Evolutionary conservation across 2,888 invertebrate species (phyloP), one percentile per base, ranked within the genome.

Genomic region (Ceriagrion tenellum): DNA sequence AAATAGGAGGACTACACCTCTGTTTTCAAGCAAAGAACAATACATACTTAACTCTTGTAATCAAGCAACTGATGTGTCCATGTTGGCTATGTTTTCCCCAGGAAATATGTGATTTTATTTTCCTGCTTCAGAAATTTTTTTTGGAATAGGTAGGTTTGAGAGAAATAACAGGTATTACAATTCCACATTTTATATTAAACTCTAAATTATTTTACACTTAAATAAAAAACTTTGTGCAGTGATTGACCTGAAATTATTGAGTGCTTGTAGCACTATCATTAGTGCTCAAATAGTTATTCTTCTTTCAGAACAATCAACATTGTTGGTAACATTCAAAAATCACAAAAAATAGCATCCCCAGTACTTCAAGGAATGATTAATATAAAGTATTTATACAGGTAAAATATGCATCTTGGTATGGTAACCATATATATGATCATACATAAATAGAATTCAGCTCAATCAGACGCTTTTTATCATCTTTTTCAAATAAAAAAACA

Each of bases 171-270:
- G 35, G 30, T 30, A 81, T 13, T 55, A 47, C 63, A 26, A 55
- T 93, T 93, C 26, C 26, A 91, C 47, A n/a, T 93, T 93, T 93
- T 93, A 69, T 93, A 93, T 93, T 93, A 93, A 93, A 93, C n/a
- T 93, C 93, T 69, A 93, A 74, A 93, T 35, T 69, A 93, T 93
- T 93, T 93, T 74, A 93, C 93, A 93, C 47, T 91, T 91, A 55
- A 55, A 93, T 47, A 69, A 69, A 93, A 93, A 93, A 93, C 69
- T 47, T 47, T 93, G 93, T 93, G 93, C 93, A 93, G 93, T 69
- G 93, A 93, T 93, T 93, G 93, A 69, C 74, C 93, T 93, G 93
- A 74, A 93, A 93, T 26, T 16, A 47, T 47, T 35, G 47, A 63
- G 47, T 93, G 69, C 59, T 69, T n/a, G 47, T 23, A 47, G 93